Conservation (phyloP, 2,113 vertebrate species). For the Chroicocephalus ridibundus region DNA sequence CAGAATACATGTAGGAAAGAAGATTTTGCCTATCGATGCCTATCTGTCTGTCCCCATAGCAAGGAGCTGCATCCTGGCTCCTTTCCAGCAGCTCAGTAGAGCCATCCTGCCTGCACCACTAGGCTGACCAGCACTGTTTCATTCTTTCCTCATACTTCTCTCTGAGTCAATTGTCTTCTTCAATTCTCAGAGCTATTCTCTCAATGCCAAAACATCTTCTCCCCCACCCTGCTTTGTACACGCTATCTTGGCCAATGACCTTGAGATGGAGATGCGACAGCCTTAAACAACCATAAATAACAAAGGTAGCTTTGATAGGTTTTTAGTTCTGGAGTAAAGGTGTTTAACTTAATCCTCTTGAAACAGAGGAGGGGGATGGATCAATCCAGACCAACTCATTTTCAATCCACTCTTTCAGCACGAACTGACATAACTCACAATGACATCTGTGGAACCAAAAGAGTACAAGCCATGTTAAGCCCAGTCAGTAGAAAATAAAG, state of each 20-base stretch:
- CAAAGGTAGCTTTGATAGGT: neutral
- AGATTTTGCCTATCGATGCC: neutral
- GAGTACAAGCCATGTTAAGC: neutral
- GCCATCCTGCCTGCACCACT: neutral
- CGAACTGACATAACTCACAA: neutral
- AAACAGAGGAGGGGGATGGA: neutral
- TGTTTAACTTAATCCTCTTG: neutral
- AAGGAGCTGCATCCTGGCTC: neutral
- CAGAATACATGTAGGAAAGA: rapidly evolving
- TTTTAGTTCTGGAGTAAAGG: neutral
- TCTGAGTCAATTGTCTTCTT: neutral
- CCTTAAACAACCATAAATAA: neutral
- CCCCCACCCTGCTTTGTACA: rapidly evolving
- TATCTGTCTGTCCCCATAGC: neutral
- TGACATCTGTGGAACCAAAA: neutral
- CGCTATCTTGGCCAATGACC: neutral
- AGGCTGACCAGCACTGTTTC: neutral
- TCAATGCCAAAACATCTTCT: neutral
- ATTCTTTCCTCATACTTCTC: neutral
- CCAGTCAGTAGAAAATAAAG: neutral
- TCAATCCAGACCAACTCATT: neutral
- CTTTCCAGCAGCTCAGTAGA: neutral
- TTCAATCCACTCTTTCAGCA: neutral
- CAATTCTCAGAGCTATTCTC: neutral
- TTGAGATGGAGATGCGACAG: neutral